Evolutionary conservation across 1,140 invertebrate species (phyloP).

Genomic region (Conus ventricosus): DNA sequence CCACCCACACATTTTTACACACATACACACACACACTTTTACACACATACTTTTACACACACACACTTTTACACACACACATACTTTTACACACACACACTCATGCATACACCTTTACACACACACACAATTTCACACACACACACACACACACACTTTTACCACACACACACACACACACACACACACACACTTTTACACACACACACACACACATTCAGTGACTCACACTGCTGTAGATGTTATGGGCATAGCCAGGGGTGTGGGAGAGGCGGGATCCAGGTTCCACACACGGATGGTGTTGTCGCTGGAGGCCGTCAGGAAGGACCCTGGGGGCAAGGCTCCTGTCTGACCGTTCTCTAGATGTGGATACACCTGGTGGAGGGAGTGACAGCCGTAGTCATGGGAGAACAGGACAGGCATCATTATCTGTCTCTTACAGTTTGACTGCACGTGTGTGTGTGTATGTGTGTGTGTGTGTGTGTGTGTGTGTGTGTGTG

Average conservation of each 20-base stretch:
- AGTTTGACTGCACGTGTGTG: too few species aligned
- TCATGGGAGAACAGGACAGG: too few species aligned
- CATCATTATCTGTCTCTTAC: too few species aligned
- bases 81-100: not conserved
- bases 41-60: too few species aligned
- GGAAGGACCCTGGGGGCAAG: slow-evolving; percentile 89
- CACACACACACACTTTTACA: not conserved
- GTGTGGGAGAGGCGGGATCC: slow-evolving; percentile 70
- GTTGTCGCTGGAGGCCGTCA: slow-evolving; percentile 95
- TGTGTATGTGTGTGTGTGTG: not conserved
- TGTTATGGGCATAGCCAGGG: slow-evolving; percentile 77
- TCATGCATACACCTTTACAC: not conserved
- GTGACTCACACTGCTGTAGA: slow-evolving; percentile 91
- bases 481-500: not conserved
- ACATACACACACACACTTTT: too few species aligned
- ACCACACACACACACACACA: not conserved
- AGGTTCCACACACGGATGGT: slow-evolving; percentile 94
- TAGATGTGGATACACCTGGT: slow-evolving; percentile 72
- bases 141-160: not conserved
- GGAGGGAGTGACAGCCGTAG: not conserved
- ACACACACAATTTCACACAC: not conserved
- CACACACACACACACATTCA: not conserved
- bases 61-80: not conserved
- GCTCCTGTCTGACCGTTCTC: slow-evolving; percentile 70
- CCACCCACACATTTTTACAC: too few species aligned